Percentiles rank a stretch among this genome's conserved stretches.
Evolutionary conservation across 2,797 vertebrate species (phyloP).

Genomic region (Mergus octosetaceus): DNA sequence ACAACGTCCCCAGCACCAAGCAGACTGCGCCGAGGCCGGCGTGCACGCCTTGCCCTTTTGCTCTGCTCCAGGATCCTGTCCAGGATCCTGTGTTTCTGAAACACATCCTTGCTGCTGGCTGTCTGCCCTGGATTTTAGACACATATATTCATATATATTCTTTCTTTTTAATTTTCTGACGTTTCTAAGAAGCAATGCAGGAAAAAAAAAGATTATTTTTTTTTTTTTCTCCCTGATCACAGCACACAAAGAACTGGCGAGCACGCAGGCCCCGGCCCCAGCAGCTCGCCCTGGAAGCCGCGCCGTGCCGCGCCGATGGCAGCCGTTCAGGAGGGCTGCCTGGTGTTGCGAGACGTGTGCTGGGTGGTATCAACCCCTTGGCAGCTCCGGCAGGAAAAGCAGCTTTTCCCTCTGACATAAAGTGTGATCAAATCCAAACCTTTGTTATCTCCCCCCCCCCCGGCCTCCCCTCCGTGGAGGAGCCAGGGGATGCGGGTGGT

Average conservation of each 20-base stretch:
- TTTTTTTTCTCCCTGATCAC: not conserved
- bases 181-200: not conserved
- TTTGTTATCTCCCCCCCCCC: not conserved
- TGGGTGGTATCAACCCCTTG: not conserved
- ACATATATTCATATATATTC: not conserved
- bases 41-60: not conserved
- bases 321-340: not conserved
- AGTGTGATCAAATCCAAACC: not conserved
- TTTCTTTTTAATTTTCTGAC: not conserved
- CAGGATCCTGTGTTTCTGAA: not conserved
- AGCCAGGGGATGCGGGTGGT: no score
- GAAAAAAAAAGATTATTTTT: not conserved
- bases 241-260: not conserved
- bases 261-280: rapidly evolving
- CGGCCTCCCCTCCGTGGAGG: rapidly evolving
- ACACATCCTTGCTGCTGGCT: not conserved
- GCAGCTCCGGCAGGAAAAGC: slow-evolving; percentile 6
- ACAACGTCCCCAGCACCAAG: not conserved
- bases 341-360: not conserved
- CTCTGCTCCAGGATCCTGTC: not conserved
- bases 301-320: not conserved
- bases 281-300: not conserved
- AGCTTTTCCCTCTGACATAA: not conserved
- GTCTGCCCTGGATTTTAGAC: not conserved
- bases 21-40: not conserved